phyloP scores from a whole-genome alignment of 2,888 invertebrate species.

The Beris morrisii region DNA sequence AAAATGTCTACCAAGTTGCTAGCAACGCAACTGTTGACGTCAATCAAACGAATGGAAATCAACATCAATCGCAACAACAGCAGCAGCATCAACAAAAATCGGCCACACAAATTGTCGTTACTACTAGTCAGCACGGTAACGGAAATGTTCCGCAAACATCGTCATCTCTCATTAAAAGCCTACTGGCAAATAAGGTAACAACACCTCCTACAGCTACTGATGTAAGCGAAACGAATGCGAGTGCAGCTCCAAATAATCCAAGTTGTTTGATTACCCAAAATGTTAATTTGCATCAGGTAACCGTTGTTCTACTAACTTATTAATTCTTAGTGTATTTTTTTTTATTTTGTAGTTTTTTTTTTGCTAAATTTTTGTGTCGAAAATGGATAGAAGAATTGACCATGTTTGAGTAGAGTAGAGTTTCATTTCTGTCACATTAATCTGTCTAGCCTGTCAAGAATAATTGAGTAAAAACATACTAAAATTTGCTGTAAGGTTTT shows the following conservation, averaged over 20 bases:
- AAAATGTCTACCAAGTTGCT: neutral
- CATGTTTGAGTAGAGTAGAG: too few species aligned
- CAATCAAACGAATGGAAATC: conserved; percentile 11
- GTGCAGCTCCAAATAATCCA: conserved; percentile 49
- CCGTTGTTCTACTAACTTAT: conserved; percentile 41
- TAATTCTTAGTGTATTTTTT: conserved; percentile 34
- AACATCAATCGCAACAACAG: conserved; percentile 32
- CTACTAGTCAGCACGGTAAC: conserved; percentile 33
- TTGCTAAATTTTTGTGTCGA: too few species aligned
- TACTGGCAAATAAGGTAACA: conserved; percentile 89
- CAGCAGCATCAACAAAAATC: conserved; percentile 25
- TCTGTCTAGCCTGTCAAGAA: too few species aligned
- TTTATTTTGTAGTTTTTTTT: conserved; percentile 10
- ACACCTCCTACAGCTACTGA: conserved; percentile 43
- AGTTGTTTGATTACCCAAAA: conserved; percentile 47
- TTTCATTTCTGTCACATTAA: too few species aligned
- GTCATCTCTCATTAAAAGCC: conserved; percentile 88
- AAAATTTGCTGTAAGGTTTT: too few species aligned
- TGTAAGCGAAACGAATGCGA: conserved; percentile 48
- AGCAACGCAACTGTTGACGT: neutral
- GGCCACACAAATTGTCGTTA: conserved; percentile 8
- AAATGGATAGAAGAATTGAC: too few species aligned
- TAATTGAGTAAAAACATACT: too few species aligned
- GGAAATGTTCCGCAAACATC: conserved; percentile 46
- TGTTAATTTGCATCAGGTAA: conserved; percentile 49